These are phyloP conservation scores for Gymnorhina tibicen DNA, from an alignment of 2,113 vertebrate species.

Conservation along the genomic window DNA sequence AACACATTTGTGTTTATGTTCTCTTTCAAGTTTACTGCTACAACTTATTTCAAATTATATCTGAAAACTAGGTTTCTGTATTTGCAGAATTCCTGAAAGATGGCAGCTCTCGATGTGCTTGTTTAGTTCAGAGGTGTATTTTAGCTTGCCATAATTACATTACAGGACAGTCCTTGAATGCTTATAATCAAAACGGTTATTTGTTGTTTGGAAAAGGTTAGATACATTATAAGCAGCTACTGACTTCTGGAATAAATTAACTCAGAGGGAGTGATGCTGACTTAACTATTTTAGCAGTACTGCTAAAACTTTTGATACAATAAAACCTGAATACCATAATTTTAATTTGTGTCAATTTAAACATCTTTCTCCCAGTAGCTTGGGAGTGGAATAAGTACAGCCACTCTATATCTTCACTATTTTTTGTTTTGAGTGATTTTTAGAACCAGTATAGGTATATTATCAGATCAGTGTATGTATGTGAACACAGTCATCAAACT, in stretches of 20 bases:
- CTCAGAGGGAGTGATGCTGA: background rate
- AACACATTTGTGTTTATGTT: background rate
- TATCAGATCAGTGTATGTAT: background rate
- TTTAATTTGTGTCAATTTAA: background rate
- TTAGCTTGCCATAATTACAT: background rate
- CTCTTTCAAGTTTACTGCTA: background rate
- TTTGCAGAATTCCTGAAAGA: background rate
- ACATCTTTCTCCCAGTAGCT: background rate
- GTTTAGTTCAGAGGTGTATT: background rate
- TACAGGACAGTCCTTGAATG: background rate
- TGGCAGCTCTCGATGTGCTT: background rate
- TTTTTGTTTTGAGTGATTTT: background rate
- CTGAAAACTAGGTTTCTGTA: background rate
- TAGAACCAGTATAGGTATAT: background rate
- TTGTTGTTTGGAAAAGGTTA: background rate
- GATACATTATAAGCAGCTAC: background rate
- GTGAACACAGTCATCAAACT: background rate
- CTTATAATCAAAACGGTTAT: background rate
- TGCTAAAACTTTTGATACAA: background rate
- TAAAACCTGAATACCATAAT: background rate
- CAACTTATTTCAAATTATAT: background rate
- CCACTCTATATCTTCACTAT: background rate
- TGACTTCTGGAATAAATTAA: background rate
- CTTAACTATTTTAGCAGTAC: background rate
- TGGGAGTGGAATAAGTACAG: background rate